phyloP scores from a whole-genome alignment of 1,140 invertebrate species.

The Drosophila dunni region DNA sequence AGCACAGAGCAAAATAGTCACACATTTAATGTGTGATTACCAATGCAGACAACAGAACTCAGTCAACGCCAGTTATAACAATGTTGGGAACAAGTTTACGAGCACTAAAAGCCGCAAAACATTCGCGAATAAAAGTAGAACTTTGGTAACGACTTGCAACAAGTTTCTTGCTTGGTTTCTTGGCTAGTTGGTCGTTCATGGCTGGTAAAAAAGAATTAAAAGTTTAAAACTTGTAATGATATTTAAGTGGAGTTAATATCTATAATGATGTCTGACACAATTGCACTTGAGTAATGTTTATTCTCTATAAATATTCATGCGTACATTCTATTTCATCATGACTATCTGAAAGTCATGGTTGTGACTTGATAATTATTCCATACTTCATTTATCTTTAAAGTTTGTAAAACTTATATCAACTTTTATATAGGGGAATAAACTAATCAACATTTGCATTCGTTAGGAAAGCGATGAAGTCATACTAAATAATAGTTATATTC shows the following conservation, averaged over 20 bases:
- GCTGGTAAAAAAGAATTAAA: slow-evolving; percentile 8
- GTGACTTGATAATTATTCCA: not conserved
- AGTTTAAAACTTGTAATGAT: slow-evolving; percentile 12
- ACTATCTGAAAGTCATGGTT: slow-evolving; percentile 3
- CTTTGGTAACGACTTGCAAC: slow-evolving; percentile 39
- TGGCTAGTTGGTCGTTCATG: slow-evolving; percentile 9
- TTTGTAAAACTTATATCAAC: slow-evolving; percentile 10
- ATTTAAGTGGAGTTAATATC: slow-evolving; percentile 7
- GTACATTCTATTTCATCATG: not conserved
- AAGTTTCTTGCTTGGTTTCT: slow-evolving; percentile 19
- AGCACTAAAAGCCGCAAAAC: slow-evolving; percentile 35
- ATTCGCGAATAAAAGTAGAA: slow-evolving; percentile 40
- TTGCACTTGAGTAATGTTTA: slow-evolving; percentile 14
- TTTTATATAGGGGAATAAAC: slow-evolving; percentile 7
- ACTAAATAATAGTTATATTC: not conserved
- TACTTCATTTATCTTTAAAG: not conserved
- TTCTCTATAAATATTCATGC: slow-evolving; percentile 13
- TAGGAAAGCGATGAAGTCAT: too few species aligned
- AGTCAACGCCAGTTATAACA: slow-evolving; percentile 13
- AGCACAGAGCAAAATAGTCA: slow-evolving; percentile 35
- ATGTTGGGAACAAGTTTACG: slow-evolving; percentile 29
- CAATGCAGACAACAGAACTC: slow-evolving; percentile 6
- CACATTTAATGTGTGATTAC: slow-evolving; percentile 17
- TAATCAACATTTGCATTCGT: not conserved
- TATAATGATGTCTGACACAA: slow-evolving; percentile 6